Evolutionary conservation across 2,888 invertebrate genomes (phyloP), one percentile per base, ranked within the genome.

Genomic region (Pyralis farinalis): DNA sequence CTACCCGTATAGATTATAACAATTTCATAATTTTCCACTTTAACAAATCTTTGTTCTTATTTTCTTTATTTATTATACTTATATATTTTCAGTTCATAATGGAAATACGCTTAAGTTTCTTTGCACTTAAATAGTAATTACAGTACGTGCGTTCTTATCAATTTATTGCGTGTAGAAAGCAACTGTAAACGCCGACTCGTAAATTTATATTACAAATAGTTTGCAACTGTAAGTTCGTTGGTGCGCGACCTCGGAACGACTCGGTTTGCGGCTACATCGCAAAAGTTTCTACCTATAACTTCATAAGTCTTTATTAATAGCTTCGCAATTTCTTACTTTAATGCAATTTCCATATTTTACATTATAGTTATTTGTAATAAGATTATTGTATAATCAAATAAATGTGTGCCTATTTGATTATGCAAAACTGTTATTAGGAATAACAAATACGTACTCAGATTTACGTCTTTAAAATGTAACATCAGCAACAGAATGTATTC

Each of bases 151-250:
- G 44, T 50, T 21, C 21, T 46, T 45, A 49, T 51, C n/a, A n/a
- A n/a, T n/a, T n/a, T n/a, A 16, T 16, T 3, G 4, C 16, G 3
- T 16, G 16, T 16, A 16, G 4, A 16, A 16, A 16, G 16, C 16
- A 55, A 58, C 65, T 65, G 71, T 71, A 68, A 73, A 65, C 63
- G 57, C 38, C 56, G 55, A 54, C 60, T 66, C 56, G 73, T 75
- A 82, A 82, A 82, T 80, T 84, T 66, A 76, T 76, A 79, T 84
- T 74, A 81, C 73, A 75, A 77, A 85, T 85, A 87, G 84, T 85
- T 84, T 64, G 73, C 64, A 69, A 80, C 71, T 68, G 74, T 61
- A 79, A 84, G 81, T 85, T 85, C 74, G 75, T 75, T 84, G 76
- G 77, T 69, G 83, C 84, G 71, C 74, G 77, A 79, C 84, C 75